These are phyloP conservation scores for Alectura lathami DNA, from an alignment of 2,113 vertebrate species.

Conservation along the genomic window DNA sequence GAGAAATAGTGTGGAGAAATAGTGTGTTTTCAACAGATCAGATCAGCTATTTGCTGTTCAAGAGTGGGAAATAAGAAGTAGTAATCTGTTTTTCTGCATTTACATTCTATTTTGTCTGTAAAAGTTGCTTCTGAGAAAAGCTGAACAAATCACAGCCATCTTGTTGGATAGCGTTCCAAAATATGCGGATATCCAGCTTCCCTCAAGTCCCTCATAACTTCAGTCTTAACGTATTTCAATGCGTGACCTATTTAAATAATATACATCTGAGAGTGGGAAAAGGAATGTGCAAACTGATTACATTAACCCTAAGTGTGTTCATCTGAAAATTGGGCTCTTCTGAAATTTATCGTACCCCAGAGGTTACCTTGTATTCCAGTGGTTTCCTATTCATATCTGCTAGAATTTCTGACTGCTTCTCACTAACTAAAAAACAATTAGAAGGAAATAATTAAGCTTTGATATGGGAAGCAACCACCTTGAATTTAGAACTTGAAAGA, in stretches of 20 bases:
- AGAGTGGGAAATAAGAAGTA: neutral
- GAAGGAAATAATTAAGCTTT: neutral
- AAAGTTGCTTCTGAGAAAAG: neutral
- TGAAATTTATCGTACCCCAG: neutral
- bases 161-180: neutral
- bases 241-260: constrained; percentile 33
- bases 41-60: neutral
- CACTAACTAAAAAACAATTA: neutral
- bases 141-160: constrained; percentile 7
- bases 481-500: neutral
- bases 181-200: neutral
- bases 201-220: neutral
- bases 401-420: neutral
- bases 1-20: neutral
- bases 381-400: neutral
- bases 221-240: constrained; percentile 29
- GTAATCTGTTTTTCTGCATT: constrained; percentile 14
- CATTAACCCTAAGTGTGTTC: neutral
- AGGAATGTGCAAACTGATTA: neutral
- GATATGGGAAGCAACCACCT: neutral
- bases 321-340: neutral
- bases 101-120: neutral
- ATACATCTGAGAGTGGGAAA: neutral
- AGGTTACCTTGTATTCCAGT: neutral
- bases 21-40: constrained; percentile 7